Evolutionary conservation across 2,797 vertebrate genomes (phyloP).

Genomic region (Spea hammondii): DNA sequence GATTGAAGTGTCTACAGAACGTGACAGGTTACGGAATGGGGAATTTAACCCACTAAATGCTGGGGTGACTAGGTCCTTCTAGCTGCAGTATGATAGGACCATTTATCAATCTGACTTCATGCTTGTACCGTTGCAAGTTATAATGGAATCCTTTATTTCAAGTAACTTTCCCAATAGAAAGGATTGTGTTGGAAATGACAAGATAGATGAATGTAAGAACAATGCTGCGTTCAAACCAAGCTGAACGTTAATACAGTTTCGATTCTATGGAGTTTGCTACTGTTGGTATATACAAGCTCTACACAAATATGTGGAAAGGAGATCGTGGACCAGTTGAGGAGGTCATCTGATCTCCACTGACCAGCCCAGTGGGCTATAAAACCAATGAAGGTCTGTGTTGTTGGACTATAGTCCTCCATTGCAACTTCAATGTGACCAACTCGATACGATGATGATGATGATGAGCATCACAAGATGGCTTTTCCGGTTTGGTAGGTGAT

Average conservation of each 20-base stretch:
- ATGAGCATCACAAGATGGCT: too few species aligned
- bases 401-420: too few species aligned
- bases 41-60: slow-evolving; percentile 5
- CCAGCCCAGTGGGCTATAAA: too few species aligned
- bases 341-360: too few species aligned
- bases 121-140: slow-evolving; percentile 5
- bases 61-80: neutral
- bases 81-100: too few species aligned
- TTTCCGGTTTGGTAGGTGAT: too few species aligned
- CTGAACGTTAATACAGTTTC: slow-evolving; percentile 20
- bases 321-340: too few species aligned
- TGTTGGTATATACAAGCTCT: neutral
- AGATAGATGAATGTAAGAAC: slow-evolving; percentile 26
- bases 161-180: neutral
- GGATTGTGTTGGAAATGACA: slow-evolving; percentile 10
- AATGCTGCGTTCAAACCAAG: slow-evolving; percentile 17
- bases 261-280: neutral
- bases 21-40: neutral
- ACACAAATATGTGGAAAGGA: too few species aligned
- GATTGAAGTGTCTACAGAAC: slow-evolving; percentile 9
- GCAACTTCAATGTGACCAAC: too few species aligned
- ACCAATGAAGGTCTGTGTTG: too few species aligned
- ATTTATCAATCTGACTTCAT: slow-evolving; percentile 10
- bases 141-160: slow-evolving; percentile 5
- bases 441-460: too few species aligned